Evolutionary conservation across 2,113 vertebrate species (phyloP), one percentile per base, ranked within the genome.

Genomic region (Pseudopipra pipra): DNA sequence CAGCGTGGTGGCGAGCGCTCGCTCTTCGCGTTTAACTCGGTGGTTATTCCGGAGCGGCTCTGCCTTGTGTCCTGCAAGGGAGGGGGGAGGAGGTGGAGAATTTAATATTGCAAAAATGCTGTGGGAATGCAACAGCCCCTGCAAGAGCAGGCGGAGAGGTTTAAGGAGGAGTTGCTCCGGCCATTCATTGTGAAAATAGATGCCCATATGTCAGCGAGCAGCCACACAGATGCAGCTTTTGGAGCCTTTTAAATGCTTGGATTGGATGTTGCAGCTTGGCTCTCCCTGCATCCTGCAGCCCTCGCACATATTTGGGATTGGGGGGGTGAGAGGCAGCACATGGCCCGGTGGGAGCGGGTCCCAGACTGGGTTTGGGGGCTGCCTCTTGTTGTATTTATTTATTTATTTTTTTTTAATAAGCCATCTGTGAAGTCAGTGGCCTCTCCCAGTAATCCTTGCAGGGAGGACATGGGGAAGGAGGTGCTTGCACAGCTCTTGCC

Each of bases 101-200:
- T 93, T 94, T 78, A 82, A 87, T 85, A 93, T 95, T 94, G 85
- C 84, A 95, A 75, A 96, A 93, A 91, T 87, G 91, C 89, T 62
- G 91, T n/a, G 87, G 94, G 89, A 94, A 96, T 85, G 90, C 85
- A 93, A 63, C 28, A 16, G 91, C 85, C 92, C 77, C 49, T 78
- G 95, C 93, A 93, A 72, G 95, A 77, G 31, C 61, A 14, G 76
- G 95, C 91, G 35, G 90, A 66, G 95, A 66, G 83, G 68, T 90
- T 71, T 30, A n/a, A 93, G 95, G 93, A 93, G 93, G 80, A 74
- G 86, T 17, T 51, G 94, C 89, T 73, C 44, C 2, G 75, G 91
- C 89, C 91, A 54, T 87, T 90, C 93, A 76, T 85, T 86, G 94
- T 70, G 94, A 9, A 76, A 87, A 79, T 11, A 76, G 89, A 55